phyloP scores from a whole-genome alignment of 1,140 invertebrate species.

The Drosophila kikkawai region DNA sequence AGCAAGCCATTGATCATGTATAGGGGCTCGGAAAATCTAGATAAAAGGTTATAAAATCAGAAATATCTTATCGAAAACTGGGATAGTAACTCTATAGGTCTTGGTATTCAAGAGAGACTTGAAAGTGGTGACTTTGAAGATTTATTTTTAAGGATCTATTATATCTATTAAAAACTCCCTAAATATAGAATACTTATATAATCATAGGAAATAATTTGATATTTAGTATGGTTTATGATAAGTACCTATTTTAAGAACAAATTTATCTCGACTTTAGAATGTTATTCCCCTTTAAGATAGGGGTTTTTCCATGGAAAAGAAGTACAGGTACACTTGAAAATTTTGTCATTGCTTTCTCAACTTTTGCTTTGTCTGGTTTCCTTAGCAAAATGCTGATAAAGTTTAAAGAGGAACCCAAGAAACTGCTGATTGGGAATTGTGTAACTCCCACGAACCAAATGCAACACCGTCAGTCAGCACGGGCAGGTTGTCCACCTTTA shows the following conservation, averaged over 20 bases:
- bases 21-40: neutral
- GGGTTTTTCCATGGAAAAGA: neutral
- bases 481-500: slow-evolving; percentile 49
- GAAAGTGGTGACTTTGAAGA: neutral
- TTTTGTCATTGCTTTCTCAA: slow-evolving; percentile 1
- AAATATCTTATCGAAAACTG: neutral
- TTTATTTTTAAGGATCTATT: neutral
- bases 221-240: neutral
- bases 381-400: slow-evolving; percentile 18
- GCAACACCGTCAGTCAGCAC: slow-evolving; percentile 13
- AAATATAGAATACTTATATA: neutral
- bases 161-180: neutral
- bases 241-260: neutral
- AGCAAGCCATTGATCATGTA: slow-evolving; percentile 18
- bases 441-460: slow-evolving; percentile 25
- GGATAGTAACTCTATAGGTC: neutral
- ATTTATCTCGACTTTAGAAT: neutral
- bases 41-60: slow-evolving; percentile 2
- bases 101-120: neutral
- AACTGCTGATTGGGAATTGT: slow-evolving; percentile 32
- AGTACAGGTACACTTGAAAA: slow-evolving; percentile 3
- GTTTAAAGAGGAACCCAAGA: neutral
- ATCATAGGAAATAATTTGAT: neutral
- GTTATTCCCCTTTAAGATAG: slow-evolving; percentile 1
- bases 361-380: neutral